phyloP scores from a whole-genome alignment of 1,140 invertebrate species.

The Drosophila parvula region DNA sequence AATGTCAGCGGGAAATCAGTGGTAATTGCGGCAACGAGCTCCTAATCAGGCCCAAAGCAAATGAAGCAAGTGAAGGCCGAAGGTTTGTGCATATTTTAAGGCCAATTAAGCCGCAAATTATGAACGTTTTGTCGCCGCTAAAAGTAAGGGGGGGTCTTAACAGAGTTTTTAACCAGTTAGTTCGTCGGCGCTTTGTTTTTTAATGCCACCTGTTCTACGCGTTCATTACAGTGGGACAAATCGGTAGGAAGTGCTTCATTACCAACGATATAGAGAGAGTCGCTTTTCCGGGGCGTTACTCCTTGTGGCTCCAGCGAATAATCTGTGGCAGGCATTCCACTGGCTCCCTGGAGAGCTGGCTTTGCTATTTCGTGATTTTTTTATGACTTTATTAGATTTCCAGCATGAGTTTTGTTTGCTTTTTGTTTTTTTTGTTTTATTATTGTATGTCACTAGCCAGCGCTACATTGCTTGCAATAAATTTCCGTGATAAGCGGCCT shows the following conservation, averaged over 20 bases:
- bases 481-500: slow-evolving; percentile 48
- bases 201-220: slow-evolving; percentile 40
- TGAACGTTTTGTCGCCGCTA: slow-evolving; percentile 56
- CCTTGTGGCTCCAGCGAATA: not conserved
- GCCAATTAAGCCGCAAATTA: slow-evolving; percentile 76
- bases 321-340: slow-evolving; percentile 7
- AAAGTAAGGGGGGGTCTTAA: slow-evolving; percentile 36
- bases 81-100: slow-evolving; percentile 65
- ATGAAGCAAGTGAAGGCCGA: slow-evolving; percentile 23
- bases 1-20: slow-evolving; percentile 31
- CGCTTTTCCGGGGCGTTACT: slow-evolving; percentile 26
- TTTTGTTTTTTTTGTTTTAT: slow-evolving; percentile 1
- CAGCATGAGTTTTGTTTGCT: slow-evolving; percentile 27
- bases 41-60: slow-evolving; percentile 36
- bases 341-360: slow-evolving; percentile 2
- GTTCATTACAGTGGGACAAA: slow-evolving; percentile 16
- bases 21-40: slow-evolving; percentile 1
- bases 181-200: not conserved
- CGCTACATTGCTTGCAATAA: slow-evolving; percentile 32
- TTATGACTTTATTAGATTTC: slow-evolving; percentile 50
- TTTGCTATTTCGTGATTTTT: slow-evolving; percentile 27
- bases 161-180: slow-evolving; percentile 23
- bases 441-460: slow-evolving; percentile 7
- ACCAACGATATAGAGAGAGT: not conserved
- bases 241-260: slow-evolving; percentile 21